Evolutionary conservation across 53 echinoderm and acorn worm genomes (phyloP).

Genomic region (Hippasteria phrygiana): DNA sequence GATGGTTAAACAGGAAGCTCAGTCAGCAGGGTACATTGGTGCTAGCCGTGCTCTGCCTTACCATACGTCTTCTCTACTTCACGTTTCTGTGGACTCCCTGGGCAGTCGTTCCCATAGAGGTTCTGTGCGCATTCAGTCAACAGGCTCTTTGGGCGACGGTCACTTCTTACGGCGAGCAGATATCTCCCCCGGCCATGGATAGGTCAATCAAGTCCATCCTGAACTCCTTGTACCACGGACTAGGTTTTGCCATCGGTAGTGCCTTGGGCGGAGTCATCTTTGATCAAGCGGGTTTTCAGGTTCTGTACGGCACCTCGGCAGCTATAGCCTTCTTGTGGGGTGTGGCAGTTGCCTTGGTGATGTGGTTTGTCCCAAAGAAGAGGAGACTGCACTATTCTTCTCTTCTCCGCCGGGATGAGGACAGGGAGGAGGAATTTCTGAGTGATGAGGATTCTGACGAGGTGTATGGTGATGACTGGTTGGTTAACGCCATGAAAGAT

Average conservation of each 20-base stretch:
- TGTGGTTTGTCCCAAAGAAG: conserved; percentile 78
- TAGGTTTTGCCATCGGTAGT: conserved; percentile 80
- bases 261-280: conserved; percentile 76
- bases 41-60: conserved; percentile 64
- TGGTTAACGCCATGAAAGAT: conserved; percentile 84
- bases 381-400: conserved; percentile 88
- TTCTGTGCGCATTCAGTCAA: conserved; percentile 73
- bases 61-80: conserved; percentile 78
- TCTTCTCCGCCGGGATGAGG: conserved; percentile 72
- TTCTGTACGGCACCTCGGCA: conserved; percentile 74
- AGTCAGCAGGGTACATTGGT: conserved; percentile 73
- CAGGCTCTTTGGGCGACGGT: conserved; percentile 77
- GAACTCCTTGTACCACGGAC: conserved; percentile 75
- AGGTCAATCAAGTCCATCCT: conserved; percentile 73
- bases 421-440: conserved; percentile 50
- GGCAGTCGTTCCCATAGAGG: conserved; percentile 86
- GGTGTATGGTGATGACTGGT: conserved; percentile 78
- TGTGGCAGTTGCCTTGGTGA: conserved; percentile 66
- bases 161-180: conserved; percentile 75
- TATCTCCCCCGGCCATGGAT: conserved; percentile 88
- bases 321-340: conserved; percentile 77
- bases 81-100: conserved; percentile 87
- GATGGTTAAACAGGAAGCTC: conserved; percentile 73
- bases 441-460: conserved; percentile 68
- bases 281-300: conserved; percentile 64